A percentile compares a stretch with the other conserved stretches of the same genome.
phyloP scores from a whole-genome alignment of 2,797 vertebrate genomes.

The Falco rusticolus region DNA sequence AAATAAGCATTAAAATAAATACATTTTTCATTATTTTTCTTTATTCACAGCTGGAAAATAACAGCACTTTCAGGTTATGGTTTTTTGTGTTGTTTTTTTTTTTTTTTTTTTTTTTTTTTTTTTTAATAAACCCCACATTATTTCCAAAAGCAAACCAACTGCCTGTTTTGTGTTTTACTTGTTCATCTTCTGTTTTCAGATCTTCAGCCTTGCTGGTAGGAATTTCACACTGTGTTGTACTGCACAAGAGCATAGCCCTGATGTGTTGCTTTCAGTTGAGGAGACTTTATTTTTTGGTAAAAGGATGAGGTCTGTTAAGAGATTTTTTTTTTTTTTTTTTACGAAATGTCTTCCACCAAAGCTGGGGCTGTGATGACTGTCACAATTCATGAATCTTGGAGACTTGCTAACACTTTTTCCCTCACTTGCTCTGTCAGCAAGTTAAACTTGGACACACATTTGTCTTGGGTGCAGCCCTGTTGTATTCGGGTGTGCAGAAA shows the following conservation, averaged over 20 bases:
- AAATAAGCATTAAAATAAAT: background rate
- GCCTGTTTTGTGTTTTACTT: background rate
- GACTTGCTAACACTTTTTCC: background rate
- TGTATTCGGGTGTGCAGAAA: background rate
- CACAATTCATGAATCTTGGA: background rate
- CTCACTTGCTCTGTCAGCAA: background rate
- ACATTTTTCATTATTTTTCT: background rate
- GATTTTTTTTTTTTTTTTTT: background rate
- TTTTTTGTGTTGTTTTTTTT: too few relatives aligned
- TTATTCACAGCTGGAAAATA: background rate
- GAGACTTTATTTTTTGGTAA: background rate
- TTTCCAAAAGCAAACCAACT: background rate
- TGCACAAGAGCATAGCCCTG: background rate
- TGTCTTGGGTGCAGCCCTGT: background rate
- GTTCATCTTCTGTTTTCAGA: background rate
- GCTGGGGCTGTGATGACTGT: background rate
- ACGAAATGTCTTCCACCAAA: background rate
- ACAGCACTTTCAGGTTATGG: background rate
- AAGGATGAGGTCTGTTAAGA: background rate
- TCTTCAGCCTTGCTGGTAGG: background rate
- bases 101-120: background rate
- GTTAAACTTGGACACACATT: background rate
- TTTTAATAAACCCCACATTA: accelerated
- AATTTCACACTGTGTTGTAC: background rate
- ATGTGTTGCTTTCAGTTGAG: background rate